Evolutionary conservation across 1,140 invertebrate species (phyloP).

Genomic region (silkworm (Bombyx mori)): DNA sequence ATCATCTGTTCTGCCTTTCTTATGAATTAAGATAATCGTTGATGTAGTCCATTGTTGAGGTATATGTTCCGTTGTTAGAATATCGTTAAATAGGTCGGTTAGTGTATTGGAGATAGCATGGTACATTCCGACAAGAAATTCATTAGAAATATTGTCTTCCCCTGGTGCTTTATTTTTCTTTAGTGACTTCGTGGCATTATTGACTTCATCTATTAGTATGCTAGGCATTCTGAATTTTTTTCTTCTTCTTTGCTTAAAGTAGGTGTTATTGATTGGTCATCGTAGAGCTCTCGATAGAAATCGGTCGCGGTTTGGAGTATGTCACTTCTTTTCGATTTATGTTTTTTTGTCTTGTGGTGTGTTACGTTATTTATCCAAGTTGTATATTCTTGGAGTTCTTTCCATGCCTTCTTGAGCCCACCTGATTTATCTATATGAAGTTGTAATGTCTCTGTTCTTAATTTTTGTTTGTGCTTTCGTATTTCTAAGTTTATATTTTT

Average conservation of each 20-base stretch:
- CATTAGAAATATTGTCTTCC: constrained; percentile 23
- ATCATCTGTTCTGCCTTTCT: constrained; percentile 18
- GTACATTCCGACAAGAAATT: constrained; percentile 16
- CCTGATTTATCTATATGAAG: constrained; percentile 8
- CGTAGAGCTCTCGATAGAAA: constrained; percentile 8
- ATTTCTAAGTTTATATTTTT: constrained; percentile 20
- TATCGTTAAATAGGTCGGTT: constrained; percentile 22
- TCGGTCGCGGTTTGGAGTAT: constrained; percentile 11
- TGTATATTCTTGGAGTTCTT: constrained; percentile 6
- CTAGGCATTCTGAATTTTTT: constrained; percentile 6
- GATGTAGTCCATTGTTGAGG: constrained; percentile 20
- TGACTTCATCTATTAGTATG: constrained; percentile 22
- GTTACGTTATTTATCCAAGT: constrained; percentile 8
- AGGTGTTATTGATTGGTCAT: neutral
- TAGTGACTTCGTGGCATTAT: constrained; percentile 22
- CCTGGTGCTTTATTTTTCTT: constrained; percentile 24
- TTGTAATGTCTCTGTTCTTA: constrained; percentile 13
- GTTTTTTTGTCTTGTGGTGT: constrained; percentile 8
- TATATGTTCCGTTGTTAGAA: constrained; percentile 21
- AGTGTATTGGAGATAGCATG: constrained; percentile 10
- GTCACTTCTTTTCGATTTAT: constrained; percentile 8
- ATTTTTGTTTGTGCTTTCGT: constrained; percentile 12
- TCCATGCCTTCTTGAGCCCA: constrained; percentile 11
- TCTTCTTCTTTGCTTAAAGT: too few relatives aligned
- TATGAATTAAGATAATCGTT: constrained; percentile 24